Percentiles rank a stretch among this genome's conserved stretches.
phyloP scores from a whole-genome alignment of 2,797 vertebrate species.

The Pogoniulus pusillus region DNA sequence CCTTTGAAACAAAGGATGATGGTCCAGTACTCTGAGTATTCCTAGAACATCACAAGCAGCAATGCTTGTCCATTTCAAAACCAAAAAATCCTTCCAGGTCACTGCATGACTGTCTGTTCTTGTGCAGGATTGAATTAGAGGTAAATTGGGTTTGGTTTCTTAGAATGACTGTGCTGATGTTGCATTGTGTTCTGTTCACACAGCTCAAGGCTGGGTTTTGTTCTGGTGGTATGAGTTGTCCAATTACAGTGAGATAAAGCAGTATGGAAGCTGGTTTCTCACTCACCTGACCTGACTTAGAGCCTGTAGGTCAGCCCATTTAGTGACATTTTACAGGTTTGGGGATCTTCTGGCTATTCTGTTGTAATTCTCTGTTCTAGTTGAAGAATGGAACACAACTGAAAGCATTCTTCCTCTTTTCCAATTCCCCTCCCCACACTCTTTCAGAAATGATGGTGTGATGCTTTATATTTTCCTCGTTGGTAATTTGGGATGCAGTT shows the following conservation, averaged over 20 bases:
- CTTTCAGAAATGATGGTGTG: neutral
- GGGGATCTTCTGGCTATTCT: neutral
- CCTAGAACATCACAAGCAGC: neutral
- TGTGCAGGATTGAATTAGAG: constrained; percentile 19
- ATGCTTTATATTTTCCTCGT: neutral
- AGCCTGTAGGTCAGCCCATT: neutral
- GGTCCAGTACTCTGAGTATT: neutral
- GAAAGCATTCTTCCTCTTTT: neutral
- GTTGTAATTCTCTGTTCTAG: neutral
- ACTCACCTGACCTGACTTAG: neutral
- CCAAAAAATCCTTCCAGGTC: neutral
- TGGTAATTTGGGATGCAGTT: neutral
- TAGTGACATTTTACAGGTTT: neutral
- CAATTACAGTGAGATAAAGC: neutral
- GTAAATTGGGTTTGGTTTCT: constrained; percentile 38
- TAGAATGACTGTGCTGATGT: neutral
- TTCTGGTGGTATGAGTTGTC: neutral
- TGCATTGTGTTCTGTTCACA: constrained; percentile 3
- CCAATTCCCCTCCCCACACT: rapidly evolving
- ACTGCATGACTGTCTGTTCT: constrained; percentile 1
- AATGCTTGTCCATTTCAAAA: neutral
- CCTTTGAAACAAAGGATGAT: neutral
- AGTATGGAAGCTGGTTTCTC: neutral
- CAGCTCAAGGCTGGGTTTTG: constrained; percentile 32
- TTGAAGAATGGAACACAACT: neutral